Conservation (phyloP, 2,113 vertebrate species). For the Acanthisitta chloris region DNA sequence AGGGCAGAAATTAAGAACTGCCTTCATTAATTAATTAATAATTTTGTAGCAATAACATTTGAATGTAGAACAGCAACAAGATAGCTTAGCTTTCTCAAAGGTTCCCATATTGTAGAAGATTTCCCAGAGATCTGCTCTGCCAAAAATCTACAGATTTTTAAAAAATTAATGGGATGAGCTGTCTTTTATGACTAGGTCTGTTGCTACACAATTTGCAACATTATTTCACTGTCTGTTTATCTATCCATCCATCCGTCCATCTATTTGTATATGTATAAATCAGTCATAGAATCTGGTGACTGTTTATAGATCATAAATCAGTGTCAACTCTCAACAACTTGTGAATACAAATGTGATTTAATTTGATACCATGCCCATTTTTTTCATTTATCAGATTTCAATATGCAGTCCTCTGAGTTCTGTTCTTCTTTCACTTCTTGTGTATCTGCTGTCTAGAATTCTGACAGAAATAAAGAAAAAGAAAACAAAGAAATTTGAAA, state of each 20-base stretch:
- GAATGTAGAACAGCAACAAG: background rate
- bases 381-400: slow-evolving; percentile 65
- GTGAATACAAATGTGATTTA: slow-evolving; percentile 74
- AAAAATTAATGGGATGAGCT: slow-evolving; percentile 31
- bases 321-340: slow-evolving; percentile 56
- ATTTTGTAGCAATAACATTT: background rate
- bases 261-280: slow-evolving; percentile 38
- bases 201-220: slow-evolving; percentile 41
- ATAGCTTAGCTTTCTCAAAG: background rate
- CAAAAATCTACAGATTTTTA: slow-evolving; percentile 32
- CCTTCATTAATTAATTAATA: too few species aligned
- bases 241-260: slow-evolving; percentile 20
- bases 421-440: slow-evolving; percentile 9
- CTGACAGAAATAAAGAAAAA: background rate
- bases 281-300: slow-evolving; percentile 64
- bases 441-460: background rate
- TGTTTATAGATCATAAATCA: slow-evolving; percentile 71
- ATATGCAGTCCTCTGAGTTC: background rate
- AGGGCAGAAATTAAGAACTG: background rate
- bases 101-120: background rate
- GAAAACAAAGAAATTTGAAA: rapidly evolving
- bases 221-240: slow-evolving; percentile 68
- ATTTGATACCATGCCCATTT: slow-evolving; percentile 58
- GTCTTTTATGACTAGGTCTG: slow-evolving; percentile 38
- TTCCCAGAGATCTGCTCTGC: background rate